A percentile compares a stretch with the other conserved stretches of the same genome.
phyloP scores from a whole-genome alignment of 1,140 invertebrate genomes.

The Heliconius melpomene region DNA sequence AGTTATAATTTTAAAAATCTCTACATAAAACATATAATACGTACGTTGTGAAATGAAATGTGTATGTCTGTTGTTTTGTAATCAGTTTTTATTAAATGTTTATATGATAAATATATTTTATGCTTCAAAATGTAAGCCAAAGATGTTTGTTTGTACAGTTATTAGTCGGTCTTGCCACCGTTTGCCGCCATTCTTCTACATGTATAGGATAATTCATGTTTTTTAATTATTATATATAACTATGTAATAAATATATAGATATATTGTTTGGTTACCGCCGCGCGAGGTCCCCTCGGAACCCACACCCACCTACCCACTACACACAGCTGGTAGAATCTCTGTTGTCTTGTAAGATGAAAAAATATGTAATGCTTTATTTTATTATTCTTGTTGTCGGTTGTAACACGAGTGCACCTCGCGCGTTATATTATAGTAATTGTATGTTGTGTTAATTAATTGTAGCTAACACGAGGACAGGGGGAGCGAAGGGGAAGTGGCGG shows the following conservation, averaged over 20 bases:
- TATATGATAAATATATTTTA: slow-evolving; percentile 51
- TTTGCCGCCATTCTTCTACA: neutral
- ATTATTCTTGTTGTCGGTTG: slow-evolving; percentile 7
- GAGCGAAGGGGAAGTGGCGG: neutral
- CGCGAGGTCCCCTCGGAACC: slow-evolving; percentile 7
- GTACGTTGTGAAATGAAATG: slow-evolving; percentile 7
- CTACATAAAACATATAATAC: slow-evolving; percentile 12
- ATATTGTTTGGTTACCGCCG: neutral
- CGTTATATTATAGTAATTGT: slow-evolving; percentile 43
- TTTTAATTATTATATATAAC: slow-evolving; percentile 7
- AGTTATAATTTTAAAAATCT: neutral
- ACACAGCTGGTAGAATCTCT: slow-evolving; percentile 10
- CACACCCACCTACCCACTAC: neutral
- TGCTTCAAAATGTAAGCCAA: slow-evolving; percentile 67
- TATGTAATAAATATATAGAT: slow-evolving; percentile 11
- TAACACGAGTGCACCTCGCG: slow-evolving; percentile 39
- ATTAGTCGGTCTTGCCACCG: slow-evolving; percentile 53
- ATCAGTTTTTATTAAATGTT: slow-evolving; percentile 49
- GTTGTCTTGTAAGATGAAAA: neutral
- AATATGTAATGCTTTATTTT: neutral
- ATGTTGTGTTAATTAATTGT: slow-evolving; percentile 60
- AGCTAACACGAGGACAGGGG: slow-evolving; percentile 50
- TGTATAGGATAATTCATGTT: neutral
- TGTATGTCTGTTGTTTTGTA: slow-evolving; percentile 45
- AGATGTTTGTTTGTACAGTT: slow-evolving; percentile 40